Evolutionary conservation across 2,113 vertebrate species (phyloP), one percentile per base, ranked within the genome.

Genomic region (Passer montanus): DNA sequence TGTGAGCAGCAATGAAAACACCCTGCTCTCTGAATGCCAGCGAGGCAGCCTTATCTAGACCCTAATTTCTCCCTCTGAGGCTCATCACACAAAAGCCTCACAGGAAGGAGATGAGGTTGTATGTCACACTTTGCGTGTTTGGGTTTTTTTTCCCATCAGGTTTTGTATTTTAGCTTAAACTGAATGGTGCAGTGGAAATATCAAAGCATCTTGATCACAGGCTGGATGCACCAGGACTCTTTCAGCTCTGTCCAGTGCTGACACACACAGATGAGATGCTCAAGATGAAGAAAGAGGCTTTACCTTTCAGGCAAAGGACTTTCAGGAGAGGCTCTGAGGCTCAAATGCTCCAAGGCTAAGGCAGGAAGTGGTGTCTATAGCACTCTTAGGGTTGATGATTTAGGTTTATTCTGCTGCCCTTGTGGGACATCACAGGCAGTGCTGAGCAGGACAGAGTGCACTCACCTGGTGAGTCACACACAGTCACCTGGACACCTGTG

Each of bases 1-100:
- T 62, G 7, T 49, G 56, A 90, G 88, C 76, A 94, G 78, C 28
- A 86, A 70, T 28, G 84, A 93, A 93, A 87, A 26, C 1, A 1
- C 79, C 90, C 55, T 52, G 76, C 64, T 84, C 58, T 53, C 88
- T 62, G 62, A 72, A 33, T 37, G 37, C n/a, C 31, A 44, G 66
- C 0, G 4, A 85, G 55, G 74, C 52, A 87, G 85, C 83, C 66
- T 94, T 68, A 84, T 60, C 88, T 72, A 62, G 24, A 35, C 60
- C 46, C n/a, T 88, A 56, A 84, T 90, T 95, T 77, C 80, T 68
- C 73, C 76, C 83, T 93, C 73, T 53, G 89, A 88, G 68, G 66
- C 21, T 93, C 66, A 46, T 78, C 95, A 84, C 78, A 83, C 53
- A 86, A 75, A 86, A 92, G 52, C 39, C 60, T 75, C 60, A 75